phyloP scores from a whole-genome alignment of 1,140 invertebrate genomes.

The Saccostrea glomerata region DNA sequence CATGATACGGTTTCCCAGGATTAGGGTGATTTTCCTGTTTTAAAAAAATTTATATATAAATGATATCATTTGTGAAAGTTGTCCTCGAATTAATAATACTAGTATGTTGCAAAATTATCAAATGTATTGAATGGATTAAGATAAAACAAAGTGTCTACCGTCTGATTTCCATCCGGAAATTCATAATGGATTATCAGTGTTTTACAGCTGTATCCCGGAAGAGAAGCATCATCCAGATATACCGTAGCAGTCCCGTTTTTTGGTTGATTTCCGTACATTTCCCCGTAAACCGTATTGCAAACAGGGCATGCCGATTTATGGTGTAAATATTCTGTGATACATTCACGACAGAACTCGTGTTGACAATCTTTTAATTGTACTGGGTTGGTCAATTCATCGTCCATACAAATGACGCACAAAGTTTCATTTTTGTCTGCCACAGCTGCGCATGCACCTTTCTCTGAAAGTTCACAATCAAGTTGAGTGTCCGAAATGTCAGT shows the following conservation, averaged over 20 bases:
- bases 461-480: not conserved
- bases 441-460: not conserved
- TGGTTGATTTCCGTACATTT: conserved; percentile 68
- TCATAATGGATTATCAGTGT: conserved; percentile 65
- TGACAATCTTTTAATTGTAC: conserved; percentile 58
- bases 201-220: conserved; percentile 59
- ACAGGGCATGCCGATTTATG: conserved; percentile 65
- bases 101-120: too few relatives aligned
- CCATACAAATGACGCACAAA: conserved; percentile 63
- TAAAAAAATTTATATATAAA: not conserved
- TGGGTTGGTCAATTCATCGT: conserved; percentile 43
- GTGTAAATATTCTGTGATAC: conserved; percentile 55
- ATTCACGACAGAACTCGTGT: conserved; percentile 63
- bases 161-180: conserved; percentile 62
- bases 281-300: conserved; percentile 65
- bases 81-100: too few relatives aligned
- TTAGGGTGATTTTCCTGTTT: too few relatives aligned
- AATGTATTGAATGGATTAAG: too few relatives aligned
- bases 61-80: too few relatives aligned
- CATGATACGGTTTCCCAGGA: too few relatives aligned
- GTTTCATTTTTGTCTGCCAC: conserved; percentile 21
- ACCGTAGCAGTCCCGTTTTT: conserved; percentile 47
- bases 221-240: not conserved
- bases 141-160: conserved; percentile 49
- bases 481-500: not conserved